Percentiles rank a stretch among this genome's conserved stretches.
phyloP scores from a whole-genome alignment of 2,888 invertebrate species.

The Cephus rjabovi region DNA sequence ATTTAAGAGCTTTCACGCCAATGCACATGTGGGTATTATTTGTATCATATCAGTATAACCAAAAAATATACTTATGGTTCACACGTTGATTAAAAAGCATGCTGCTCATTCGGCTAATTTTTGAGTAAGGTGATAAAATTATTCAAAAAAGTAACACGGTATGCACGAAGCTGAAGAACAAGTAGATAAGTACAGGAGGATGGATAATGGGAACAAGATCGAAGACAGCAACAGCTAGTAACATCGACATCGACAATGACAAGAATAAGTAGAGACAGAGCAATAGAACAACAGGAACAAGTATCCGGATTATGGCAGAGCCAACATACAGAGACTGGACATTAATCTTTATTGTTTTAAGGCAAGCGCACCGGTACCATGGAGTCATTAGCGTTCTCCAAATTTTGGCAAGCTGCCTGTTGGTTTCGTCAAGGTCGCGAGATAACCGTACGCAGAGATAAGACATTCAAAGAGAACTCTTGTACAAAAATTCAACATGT shows the following conservation, averaged over 20 bases:
- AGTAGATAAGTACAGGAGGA: neutral
- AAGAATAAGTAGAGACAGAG: neutral
- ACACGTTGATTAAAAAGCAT: neutral
- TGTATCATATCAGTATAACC: neutral
- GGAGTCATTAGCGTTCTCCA: neutral
- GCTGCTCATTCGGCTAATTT: neutral
- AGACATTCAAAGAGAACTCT: neutral
- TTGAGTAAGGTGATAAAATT: neutral
- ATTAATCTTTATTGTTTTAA: neutral
- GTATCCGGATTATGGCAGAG: neutral
- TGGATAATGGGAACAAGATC: neutral
- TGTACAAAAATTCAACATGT: neutral
- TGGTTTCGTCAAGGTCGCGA: neutral
- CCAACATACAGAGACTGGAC: neutral
- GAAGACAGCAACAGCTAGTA: neutral
- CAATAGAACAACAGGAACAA: neutral
- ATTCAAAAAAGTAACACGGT: neutral
- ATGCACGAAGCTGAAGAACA: neutral
- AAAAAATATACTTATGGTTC: neutral
- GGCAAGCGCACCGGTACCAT: neutral
- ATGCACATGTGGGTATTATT: too few species aligned
- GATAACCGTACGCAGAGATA: neutral
- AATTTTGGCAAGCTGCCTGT: neutral
- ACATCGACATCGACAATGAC: conserved; percentile 1
- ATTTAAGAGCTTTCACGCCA: neutral